Conservation (phyloP, 1,140 invertebrate genomes). For the Centruroides sculpturatus region DNA sequence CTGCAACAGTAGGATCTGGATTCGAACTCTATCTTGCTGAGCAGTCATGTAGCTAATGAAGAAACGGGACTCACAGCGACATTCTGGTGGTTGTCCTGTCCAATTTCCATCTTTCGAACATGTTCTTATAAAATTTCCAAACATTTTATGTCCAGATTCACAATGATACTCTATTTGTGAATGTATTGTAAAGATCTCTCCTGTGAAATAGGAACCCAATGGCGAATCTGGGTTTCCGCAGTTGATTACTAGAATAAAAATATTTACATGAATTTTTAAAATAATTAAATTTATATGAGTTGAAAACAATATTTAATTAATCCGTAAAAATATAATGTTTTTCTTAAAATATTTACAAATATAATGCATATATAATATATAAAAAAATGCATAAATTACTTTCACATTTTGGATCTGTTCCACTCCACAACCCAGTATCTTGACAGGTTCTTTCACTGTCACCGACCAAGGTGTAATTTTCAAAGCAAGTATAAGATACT, state of each 20-base stretch:
- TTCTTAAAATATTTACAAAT: too few species aligned
- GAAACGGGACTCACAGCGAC: slow-evolving; percentile 54
- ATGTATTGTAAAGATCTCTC: slow-evolving; percentile 72
- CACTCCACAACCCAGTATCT: slow-evolving; percentile 63
- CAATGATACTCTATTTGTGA: slow-evolving; percentile 75
- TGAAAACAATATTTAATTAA: too few species aligned
- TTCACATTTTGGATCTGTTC: slow-evolving; percentile 27
- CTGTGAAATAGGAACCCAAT: slow-evolving; percentile 62
- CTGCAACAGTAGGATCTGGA: not conserved
- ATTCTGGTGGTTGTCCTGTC: slow-evolving; percentile 57
- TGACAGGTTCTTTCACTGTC: slow-evolving; percentile 45
- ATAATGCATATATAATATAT: not conserved
- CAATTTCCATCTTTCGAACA: slow-evolving; percentile 63
- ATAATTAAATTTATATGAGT: too few species aligned
- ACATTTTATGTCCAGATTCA: slow-evolving; percentile 60
- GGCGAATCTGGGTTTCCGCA: slow-evolving; percentile 77
- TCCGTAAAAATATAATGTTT: too few species aligned
- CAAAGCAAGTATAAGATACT: slow-evolving; percentile 52
- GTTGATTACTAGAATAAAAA: slow-evolving; percentile 49
- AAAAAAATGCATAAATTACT: slow-evolving; percentile 8
- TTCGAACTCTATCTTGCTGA: not conserved
- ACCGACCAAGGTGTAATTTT: slow-evolving; percentile 70
- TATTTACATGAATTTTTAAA: too few species aligned
- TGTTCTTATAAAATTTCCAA: slow-evolving; percentile 48
- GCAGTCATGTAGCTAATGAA: not conserved